Evolutionary conservation across 2,113 vertebrate genomes (phyloP).

Genomic region (Micronisus gabar): DNA sequence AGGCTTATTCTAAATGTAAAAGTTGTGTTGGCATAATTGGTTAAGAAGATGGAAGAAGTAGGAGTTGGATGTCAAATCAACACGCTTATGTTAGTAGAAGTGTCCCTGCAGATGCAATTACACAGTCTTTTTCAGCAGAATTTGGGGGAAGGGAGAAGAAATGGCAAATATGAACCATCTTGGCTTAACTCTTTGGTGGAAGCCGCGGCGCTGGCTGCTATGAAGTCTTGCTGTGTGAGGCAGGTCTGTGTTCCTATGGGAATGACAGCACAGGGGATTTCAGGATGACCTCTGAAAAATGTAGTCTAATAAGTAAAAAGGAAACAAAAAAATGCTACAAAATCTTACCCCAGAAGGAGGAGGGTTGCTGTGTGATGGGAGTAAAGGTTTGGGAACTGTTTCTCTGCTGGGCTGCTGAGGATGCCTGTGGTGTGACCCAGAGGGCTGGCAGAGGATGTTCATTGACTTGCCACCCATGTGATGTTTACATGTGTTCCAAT

Average conservation of each 20-base stretch:
- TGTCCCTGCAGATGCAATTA: background rate
- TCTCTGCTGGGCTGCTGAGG: background rate
- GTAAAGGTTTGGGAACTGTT: background rate
- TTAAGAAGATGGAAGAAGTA: background rate
- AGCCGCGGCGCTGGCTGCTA: accelerated
- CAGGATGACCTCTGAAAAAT: background rate
- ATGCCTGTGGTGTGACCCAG: background rate
- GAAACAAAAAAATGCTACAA: background rate
- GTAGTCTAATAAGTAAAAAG: background rate
- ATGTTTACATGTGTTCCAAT: background rate
- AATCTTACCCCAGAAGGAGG: background rate
- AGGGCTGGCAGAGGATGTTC: background rate
- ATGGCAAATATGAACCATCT: background rate
- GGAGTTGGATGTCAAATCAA: background rate
- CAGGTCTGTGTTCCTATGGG: accelerated
- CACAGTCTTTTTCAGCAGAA: background rate
- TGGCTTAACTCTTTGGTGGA: background rate
- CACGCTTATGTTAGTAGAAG: background rate
- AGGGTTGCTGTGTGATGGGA: background rate
- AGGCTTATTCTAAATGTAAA: background rate
- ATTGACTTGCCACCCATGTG: background rate
- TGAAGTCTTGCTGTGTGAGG: background rate
- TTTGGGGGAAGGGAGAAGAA: background rate
- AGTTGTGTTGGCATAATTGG: background rate
- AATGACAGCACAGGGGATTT: background rate